phyloP scores from a whole-genome alignment of 1,140 invertebrate species.

The Nebria ingens region DNA sequence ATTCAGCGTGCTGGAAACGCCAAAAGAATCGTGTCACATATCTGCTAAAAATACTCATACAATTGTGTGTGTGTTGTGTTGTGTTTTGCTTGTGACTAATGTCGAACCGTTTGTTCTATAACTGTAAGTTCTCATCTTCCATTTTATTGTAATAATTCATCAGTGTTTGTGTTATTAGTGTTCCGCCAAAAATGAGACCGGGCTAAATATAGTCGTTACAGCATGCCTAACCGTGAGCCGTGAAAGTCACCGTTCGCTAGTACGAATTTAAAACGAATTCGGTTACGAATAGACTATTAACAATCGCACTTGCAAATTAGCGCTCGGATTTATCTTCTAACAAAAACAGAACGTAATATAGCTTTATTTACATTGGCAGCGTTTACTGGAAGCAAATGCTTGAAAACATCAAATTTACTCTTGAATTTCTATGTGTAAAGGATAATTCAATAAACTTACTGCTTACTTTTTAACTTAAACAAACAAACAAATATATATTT shows the following conservation, averaged over 20 bases:
- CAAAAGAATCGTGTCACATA: too few relatives aligned
- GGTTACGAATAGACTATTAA: background rate
- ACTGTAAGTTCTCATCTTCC: background rate
- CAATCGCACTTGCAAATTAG: background rate
- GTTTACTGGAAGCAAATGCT: too few relatives aligned
- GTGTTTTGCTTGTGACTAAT: background rate
- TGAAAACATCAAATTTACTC: too few relatives aligned
- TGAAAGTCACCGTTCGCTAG: background rate
- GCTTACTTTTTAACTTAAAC: too few relatives aligned
- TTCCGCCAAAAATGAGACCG: background rate
- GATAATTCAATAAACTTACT: too few relatives aligned
- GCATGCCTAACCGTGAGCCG: background rate
- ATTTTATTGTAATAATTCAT: too few relatives aligned
- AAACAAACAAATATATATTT: too few relatives aligned
- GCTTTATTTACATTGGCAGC: too few relatives aligned
- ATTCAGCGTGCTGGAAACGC: background rate
- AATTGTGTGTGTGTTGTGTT: background rate
- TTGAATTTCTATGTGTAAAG: too few relatives aligned
- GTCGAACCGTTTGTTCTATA: background rate
- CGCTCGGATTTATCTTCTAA: background rate
- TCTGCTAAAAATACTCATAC: too few relatives aligned
- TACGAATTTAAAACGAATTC: background rate
- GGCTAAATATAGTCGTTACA: slow-evolving; percentile 1
- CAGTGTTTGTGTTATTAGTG: background rate
- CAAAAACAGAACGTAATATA: background rate